Evolutionary conservation across 2,113 vertebrate species (phyloP).

Genomic region (Pomatostomus ruficeps): DNA sequence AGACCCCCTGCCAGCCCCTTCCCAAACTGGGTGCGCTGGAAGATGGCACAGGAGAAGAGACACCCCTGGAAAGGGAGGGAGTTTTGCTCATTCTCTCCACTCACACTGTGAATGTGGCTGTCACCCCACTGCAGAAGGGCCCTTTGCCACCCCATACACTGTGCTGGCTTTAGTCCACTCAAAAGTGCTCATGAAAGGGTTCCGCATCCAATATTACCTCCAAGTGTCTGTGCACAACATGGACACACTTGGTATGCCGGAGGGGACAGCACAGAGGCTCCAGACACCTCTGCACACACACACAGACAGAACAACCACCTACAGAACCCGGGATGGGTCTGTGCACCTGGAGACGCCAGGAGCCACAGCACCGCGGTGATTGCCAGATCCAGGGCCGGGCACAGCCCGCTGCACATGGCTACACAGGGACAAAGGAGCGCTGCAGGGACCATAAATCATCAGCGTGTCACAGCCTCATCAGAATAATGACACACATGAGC

Average conservation of each 20-base stretch:
- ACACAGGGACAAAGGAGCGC: neutral
- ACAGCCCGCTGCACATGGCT: neutral
- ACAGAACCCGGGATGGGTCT: accelerated
- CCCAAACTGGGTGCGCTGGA: neutral
- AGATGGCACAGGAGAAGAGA: neutral
- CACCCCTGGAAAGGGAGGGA: neutral
- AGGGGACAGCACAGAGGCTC: neutral
- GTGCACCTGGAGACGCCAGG: accelerated
- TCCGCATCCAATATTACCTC: neutral
- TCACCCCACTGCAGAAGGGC: neutral
- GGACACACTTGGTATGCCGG: neutral
- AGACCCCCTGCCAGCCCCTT: neutral
- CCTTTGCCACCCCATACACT: neutral
- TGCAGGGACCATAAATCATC: accelerated
- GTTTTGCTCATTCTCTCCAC: neutral
- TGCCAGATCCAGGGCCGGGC: neutral
- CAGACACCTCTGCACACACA: neutral
- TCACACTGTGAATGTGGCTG: accelerated
- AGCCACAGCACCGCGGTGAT: accelerated
- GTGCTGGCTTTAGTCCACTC: neutral
- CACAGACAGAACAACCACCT: accelerated
- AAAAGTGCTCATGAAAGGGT: neutral
- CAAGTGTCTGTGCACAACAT: neutral
- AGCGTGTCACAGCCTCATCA: neutral
- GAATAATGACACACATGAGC: neutral